Evolutionary conservation across 2,888 invertebrate species (phyloP).

Genomic region (Philaethria dido): DNA sequence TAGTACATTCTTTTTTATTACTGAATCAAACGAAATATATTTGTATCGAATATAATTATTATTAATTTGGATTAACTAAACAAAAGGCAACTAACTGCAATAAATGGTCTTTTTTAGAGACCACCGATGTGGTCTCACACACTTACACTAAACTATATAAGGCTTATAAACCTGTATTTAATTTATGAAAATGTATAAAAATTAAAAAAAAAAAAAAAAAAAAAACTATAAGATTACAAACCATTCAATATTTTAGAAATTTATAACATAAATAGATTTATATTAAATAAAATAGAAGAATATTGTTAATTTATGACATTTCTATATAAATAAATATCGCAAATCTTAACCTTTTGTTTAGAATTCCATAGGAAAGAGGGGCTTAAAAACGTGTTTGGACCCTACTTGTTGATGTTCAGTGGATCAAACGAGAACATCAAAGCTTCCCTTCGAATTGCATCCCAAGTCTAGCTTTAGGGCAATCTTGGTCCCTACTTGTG

Average conservation of each 20-base stretch:
- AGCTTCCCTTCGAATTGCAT: slow-evolving; percentile 35
- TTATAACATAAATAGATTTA: no score
- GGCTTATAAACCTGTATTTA: no score
- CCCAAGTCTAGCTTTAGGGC: slow-evolving; percentile 32
- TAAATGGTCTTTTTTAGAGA: no score
- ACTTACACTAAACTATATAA: no score
- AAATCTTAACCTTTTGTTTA: slow-evolving; percentile 10
- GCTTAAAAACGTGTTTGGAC: slow-evolving; percentile 17
- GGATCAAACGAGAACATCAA: slow-evolving; percentile 38
- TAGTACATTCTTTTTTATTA: no score
- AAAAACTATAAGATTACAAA: background rate
- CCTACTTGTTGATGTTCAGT: slow-evolving; percentile 29
- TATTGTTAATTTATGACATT: background rate
- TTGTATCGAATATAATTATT: no score
- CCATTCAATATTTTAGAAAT: background rate
- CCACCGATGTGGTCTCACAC: no score
- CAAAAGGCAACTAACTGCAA: no score
- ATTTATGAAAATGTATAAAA: no score
- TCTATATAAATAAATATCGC: background rate
- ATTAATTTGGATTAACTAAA: no score
- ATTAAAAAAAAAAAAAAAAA: no score
- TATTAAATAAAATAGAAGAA: background rate
- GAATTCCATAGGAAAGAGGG: slow-evolving; percentile 7
- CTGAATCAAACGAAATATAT: no score
- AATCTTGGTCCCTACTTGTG: slow-evolving; percentile 23